phyloP scores from a whole-genome alignment of 1,140 invertebrate genomes.

The Neodiprion fabricii region DNA sequence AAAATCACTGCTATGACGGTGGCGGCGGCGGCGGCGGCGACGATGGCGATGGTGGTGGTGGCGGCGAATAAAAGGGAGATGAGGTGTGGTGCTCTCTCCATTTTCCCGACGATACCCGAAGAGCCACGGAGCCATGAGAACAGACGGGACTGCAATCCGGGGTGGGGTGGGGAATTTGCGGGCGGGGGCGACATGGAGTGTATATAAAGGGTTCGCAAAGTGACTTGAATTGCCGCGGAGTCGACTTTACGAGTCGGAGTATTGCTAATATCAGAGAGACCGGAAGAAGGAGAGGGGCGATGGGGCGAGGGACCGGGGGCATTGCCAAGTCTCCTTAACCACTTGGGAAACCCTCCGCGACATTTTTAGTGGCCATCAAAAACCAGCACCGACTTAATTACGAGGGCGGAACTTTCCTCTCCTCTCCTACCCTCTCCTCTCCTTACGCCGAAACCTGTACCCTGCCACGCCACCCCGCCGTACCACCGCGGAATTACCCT shows the following conservation, averaged over 20 bases:
- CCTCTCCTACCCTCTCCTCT: not conserved
- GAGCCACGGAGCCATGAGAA: not conserved
- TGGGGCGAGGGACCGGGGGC: conserved; percentile 22
- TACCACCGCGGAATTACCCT: not conserved
- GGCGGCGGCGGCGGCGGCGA: not conserved
- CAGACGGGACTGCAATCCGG: not conserved
- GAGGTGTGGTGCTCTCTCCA: not conserved
- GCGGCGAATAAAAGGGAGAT: not conserved
- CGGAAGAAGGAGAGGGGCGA: conserved; percentile 28
- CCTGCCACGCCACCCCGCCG: not conserved
- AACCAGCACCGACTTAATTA: conserved; percentile 58
- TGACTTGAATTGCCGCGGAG: conserved; percentile 58
- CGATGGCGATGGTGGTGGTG: not conserved
- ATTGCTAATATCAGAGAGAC: conserved; percentile 58
- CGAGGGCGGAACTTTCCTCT: conserved; percentile 40
- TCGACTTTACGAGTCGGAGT: conserved; percentile 58
- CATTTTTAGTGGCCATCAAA: conserved; percentile 63
- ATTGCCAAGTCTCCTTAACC: conserved; percentile 52
- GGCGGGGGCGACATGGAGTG: conserved; percentile 37
- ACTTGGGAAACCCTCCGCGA: conserved; percentile 53
- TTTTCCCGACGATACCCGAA: conserved; percentile 18
- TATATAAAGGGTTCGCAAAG: conserved; percentile 59
- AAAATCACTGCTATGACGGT: conserved; percentile 47
- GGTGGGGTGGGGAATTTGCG: conserved; percentile 19
- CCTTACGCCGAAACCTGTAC: not conserved